Percentiles rank a stretch among this genome's conserved stretches.
Conservation (phyloP, 2,113 vertebrate species). For the Triplophysa siluroides region DNA sequence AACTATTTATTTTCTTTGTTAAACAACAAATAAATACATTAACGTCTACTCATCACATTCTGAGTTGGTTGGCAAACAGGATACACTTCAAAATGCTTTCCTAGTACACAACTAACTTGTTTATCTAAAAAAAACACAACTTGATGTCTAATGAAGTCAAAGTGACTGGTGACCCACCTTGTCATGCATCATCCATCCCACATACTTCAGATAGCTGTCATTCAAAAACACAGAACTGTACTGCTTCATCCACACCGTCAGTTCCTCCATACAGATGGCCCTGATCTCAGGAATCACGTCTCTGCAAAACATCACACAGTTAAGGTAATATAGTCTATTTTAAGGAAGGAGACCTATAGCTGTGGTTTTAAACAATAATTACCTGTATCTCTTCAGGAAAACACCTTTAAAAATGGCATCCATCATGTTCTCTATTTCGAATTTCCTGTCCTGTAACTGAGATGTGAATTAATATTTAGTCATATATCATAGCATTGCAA, state of each 20-base stretch:
- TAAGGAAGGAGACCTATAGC: neutral
- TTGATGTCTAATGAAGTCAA: too few species aligned
- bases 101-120: too few species aligned
- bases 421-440: slow-evolving; percentile 86
- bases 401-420: slow-evolving; percentile 86
- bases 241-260: slow-evolving; percentile 84
- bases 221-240: slow-evolving; percentile 82
- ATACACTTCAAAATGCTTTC: too few species aligned
- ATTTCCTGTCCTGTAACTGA: slow-evolving; percentile 81
- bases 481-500: neutral
- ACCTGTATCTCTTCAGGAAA: slow-evolving; percentile 88
- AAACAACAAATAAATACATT: too few species aligned
- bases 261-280: slow-evolving; percentile 85
- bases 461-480: slow-evolving; percentile 45
- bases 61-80: too few species aligned
- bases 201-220: slow-evolving; percentile 87
- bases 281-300: slow-evolving; percentile 88
- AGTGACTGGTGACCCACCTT: slow-evolving; percentile 71
- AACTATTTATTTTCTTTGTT: too few species aligned
- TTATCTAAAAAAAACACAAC: too few species aligned
- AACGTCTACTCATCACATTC: too few species aligned
- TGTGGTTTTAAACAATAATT: slow-evolving; percentile 45
- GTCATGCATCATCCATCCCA: slow-evolving; percentile 91
- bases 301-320: slow-evolving; percentile 62
- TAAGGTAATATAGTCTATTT: neutral